A percentile compares a stretch with the other conserved stretches of the same genome.
Evolutionary conservation across 1,140 invertebrate genomes (phyloP).

Genomic region (Trichonephila inaurata): DNA sequence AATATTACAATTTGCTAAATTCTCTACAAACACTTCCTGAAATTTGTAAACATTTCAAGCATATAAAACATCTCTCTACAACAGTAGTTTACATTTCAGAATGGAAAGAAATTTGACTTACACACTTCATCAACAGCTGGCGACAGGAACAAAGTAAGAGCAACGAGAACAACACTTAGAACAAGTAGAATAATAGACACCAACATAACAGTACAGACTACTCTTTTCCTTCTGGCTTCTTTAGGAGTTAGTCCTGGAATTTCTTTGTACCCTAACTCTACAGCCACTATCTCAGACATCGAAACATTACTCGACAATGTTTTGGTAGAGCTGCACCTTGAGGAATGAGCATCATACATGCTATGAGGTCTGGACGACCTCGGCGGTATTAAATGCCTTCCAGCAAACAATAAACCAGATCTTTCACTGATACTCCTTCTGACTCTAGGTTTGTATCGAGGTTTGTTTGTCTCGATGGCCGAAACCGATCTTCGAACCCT

Average conservation of each 20-base stretch:
- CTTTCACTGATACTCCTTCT: constrained; percentile 73
- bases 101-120: constrained; percentile 71
- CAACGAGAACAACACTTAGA: constrained; percentile 78
- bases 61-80: too few relatives aligned
- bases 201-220: constrained; percentile 56
- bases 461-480: constrained; percentile 53
- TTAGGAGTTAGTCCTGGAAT: constrained; percentile 56
- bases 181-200: constrained; percentile 43
- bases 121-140: constrained; percentile 77
- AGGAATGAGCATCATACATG: constrained; percentile 29
- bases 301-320: constrained; percentile 59
- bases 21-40: too few relatives aligned
- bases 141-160: constrained; percentile 77
- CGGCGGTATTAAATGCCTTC: constrained; percentile 48
- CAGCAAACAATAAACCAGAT: constrained; percentile 40
- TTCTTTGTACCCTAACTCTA: constrained; percentile 61
- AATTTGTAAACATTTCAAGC: too few relatives aligned
- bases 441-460: constrained; percentile 30
- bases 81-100: too few relatives aligned
- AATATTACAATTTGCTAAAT: too few relatives aligned
- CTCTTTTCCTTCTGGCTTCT: constrained; percentile 62
- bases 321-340: constrained; percentile 44
- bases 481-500: constrained; percentile 54
- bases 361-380: constrained; percentile 19
- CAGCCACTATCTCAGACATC: constrained; percentile 62